These are phyloP conservation scores for Cettia cetti DNA, from an alignment of 2,113 vertebrate genomes.

Conservation along the genomic window DNA sequence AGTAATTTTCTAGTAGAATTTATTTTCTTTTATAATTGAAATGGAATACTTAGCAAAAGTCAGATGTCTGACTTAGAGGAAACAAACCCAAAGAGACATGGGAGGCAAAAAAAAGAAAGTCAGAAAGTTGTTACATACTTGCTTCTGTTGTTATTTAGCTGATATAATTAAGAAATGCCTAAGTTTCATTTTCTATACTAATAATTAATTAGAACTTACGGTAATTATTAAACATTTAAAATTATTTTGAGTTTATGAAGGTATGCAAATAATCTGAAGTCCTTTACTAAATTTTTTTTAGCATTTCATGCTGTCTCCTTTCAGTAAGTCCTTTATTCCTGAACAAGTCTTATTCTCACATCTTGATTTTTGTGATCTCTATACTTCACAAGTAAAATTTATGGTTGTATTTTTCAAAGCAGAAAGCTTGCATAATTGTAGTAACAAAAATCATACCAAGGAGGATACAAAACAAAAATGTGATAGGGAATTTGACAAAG, in stretches of 20 bases:
- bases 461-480: not conserved
- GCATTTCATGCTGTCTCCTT: slow-evolving; percentile 60
- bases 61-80: not conserved
- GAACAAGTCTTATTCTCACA: slow-evolving; percentile 35
- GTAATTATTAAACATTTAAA: not conserved
- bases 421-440: slow-evolving; percentile 60
- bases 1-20: not conserved
- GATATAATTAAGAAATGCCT: not conserved
- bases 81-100: not conserved
- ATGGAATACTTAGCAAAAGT: not conserved
- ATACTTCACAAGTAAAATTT: slow-evolving; percentile 28
- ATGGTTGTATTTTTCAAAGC: slow-evolving; percentile 48
- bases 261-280: slow-evolving; percentile 54
- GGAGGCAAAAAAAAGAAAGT: not conserved
- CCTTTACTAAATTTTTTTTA: slow-evolving; percentile 58
- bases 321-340: slow-evolving; percentile 58
- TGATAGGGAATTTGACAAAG: slow-evolving; percentile 6
- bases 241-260: not conserved
- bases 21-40: not conserved
- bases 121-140: not conserved
- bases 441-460: not conserved
- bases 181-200: not conserved
- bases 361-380: slow-evolving; percentile 43
- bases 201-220: not conserved
- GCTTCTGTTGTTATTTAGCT: not conserved